Percentiles rank a stretch among this genome's conserved stretches.
phyloP scores from a whole-genome alignment of 2,797 vertebrate species.

The Gymnocypris eckloni region DNA sequence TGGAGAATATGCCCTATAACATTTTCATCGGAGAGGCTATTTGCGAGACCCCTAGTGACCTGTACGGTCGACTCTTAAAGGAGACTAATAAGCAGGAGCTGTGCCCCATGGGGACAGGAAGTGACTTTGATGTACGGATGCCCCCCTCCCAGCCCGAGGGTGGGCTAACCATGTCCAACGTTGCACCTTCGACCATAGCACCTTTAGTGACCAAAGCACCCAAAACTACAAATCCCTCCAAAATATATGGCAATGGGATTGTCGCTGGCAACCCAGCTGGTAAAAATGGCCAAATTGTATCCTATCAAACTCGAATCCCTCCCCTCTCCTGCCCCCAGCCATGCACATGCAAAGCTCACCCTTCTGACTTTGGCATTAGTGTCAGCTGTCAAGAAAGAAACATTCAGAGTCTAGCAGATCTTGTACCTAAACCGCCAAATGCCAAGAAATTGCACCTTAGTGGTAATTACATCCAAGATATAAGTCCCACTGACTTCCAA shows the following conservation, averaged over 20 bases:
- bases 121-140: constrained; percentile 93
- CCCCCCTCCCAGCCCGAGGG: constrained; percentile 87
- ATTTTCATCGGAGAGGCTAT: constrained; percentile 98
- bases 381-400: constrained; percentile 97
- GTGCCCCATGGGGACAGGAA: constrained; percentile 94
- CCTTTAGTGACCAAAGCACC: constrained; percentile 88
- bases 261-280: constrained; percentile 89
- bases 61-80: constrained; percentile 94
- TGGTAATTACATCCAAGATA: constrained; percentile 92
- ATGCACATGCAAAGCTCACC: constrained; percentile 95
- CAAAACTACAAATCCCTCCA: constrained; percentile 93
- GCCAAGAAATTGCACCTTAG: constrained; percentile 97
- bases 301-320: constrained; percentile 91
- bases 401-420: constrained; percentile 88
- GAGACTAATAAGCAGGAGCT: constrained; percentile 97
- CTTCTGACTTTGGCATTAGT: constrained; percentile 94
- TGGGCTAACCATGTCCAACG: constrained; percentile 83
- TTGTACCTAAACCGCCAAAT: constrained; percentile 89
- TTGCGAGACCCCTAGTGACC: constrained; percentile 94
- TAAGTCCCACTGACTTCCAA: constrained; percentile 85
- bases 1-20: constrained; percentile 99
- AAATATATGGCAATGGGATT: constrained; percentile 95
- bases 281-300: constrained; percentile 91
- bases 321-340: constrained; percentile 88
- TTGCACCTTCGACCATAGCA: constrained; percentile 83